These are phyloP conservation scores for Coccyzus lansbergi DNA, from an alignment of 2,797 vertebrate genomes.

Conservation along the genomic window DNA sequence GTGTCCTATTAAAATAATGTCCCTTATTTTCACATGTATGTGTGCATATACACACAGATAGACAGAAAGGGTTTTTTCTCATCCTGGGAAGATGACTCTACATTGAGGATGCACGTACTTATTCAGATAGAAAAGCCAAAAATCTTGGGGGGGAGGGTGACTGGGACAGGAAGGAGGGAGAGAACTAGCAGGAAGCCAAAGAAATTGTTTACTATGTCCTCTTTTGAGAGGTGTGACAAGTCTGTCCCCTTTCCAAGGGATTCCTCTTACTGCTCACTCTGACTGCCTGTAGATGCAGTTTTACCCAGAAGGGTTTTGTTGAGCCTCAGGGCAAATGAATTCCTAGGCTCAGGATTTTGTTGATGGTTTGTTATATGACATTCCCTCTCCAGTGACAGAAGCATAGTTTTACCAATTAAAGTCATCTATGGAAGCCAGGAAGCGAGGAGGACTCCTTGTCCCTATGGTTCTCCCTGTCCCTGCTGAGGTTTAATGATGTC, in stretches of 20 bases:
- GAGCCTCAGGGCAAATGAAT: neutral
- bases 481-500: conserved; percentile 53
- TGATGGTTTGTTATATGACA: conserved; percentile 34
- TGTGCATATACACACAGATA: neutral
- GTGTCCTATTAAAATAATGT: neutral
- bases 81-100: neutral
- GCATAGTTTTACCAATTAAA: conserved; percentile 79
- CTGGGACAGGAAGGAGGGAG: neutral
- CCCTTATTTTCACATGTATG: neutral
- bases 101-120: neutral
- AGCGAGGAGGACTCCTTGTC: conserved; percentile 61
- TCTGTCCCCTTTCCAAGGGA: neutral
- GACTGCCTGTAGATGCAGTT: neutral
- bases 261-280: neutral
- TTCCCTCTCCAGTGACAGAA: conserved; percentile 46
- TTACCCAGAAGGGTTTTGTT: neutral
- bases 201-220: neutral
- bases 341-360: conserved; percentile 3
- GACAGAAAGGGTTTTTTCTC: neutral
- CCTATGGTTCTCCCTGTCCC: conserved; percentile 32
- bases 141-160: neutral
- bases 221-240: conserved; percentile 5
- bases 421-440: conserved; percentile 52
- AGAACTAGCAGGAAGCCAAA: neutral
- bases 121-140: neutral